Evolutionary conservation across 1,140 invertebrate species (phyloP), one percentile per base, ranked within the genome.

Genomic region (Plutomurus gul): DNA sequence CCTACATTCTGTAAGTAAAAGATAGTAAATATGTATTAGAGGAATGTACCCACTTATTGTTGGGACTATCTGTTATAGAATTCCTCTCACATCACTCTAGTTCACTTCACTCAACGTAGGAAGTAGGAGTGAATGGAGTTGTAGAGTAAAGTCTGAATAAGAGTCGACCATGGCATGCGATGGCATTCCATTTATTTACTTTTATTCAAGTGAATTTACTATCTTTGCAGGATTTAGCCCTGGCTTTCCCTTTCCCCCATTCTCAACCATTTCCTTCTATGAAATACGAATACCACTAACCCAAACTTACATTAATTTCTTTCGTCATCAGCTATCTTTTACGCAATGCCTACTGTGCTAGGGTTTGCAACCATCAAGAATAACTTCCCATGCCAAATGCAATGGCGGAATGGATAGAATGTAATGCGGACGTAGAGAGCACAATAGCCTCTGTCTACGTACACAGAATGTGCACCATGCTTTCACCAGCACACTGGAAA

Each of bases 191-290:
- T 51, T 51, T 51, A 51, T 51, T 51, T 51, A 22, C 47, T 51
- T 51, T 22, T 22, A 51, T 51, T 51, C 47, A 51, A 51, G 47
- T 51, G 47, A 51, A 51, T 51, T 51, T 51, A 51, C 47, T 51
- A 51, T 51, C 47, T 51, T 51, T 51, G 47, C 47, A 51, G 47
- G 47, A 25, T 51, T 51, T 51, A 22, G 47, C 18, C 47, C 25
- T 22, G 47, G 20, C 25, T 51, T 51, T 51, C 47, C 47, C 25
- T 51, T 51, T 51, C 47, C 47, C 25, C 47, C 47, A 51, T 51
- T 51, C 47, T 22, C 18, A 51, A 51, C 18, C 47, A 51, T 51
- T 51, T 51, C 47, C 47, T 22, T 11, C 25, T 25, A 25, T 51
- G 25, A 51, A 51, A 5, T 18, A 22, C 47, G n/a, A n/a, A n/a